Percentiles rank a stretch among this genome's conserved stretches.
These are phyloP conservation scores for Lasioglossum malachurum DNA, from an alignment of 2,888 invertebrate genomes.

Conservation along the genomic window DNA sequence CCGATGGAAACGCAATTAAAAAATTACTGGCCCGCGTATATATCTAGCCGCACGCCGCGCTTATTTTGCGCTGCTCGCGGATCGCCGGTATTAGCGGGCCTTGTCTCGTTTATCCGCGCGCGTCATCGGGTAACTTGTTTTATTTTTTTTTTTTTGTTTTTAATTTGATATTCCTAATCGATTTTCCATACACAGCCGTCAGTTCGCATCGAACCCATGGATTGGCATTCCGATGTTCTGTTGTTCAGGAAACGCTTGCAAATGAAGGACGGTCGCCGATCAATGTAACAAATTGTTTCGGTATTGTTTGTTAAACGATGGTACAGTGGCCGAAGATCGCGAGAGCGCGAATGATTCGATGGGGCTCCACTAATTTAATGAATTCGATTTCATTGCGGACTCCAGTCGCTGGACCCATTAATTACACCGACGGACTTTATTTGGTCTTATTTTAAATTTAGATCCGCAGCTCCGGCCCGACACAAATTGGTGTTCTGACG, in stretches of 20 bases:
- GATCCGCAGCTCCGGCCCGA: neutral
- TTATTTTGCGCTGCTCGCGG: conserved; percentile 56
- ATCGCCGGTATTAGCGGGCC: conserved; percentile 57
- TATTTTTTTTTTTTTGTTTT: neutral
- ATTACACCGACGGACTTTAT: neutral
- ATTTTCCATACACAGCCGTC: neutral
- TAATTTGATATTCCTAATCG: conserved; percentile 25
- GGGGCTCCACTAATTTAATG: conserved; percentile 4
- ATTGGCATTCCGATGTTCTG: neutral
- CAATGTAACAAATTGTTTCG: neutral
- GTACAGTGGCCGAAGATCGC: neutral
- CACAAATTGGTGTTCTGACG: conserved; percentile 19
- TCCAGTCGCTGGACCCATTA: neutral
- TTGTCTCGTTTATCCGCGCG: conserved; percentile 52
- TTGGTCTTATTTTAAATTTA: conserved; percentile 22
- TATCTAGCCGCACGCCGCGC: conserved; percentile 52
- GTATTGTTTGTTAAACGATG: neutral
- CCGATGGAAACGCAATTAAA: conserved; percentile 74
- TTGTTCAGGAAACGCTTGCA: neutral
- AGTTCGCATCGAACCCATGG: neutral
- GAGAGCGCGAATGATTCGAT: neutral
- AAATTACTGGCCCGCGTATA: conserved; percentile 72
- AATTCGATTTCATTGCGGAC: conserved; percentile 12
- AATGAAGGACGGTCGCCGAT: neutral
- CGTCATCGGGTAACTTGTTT: conserved; percentile 33